Evolutionary conservation across 64 coral and sea anemone genomes (phyloP), one percentile per base, ranked within the genome.

Genomic region (Pocillopora damicornis): DNA sequence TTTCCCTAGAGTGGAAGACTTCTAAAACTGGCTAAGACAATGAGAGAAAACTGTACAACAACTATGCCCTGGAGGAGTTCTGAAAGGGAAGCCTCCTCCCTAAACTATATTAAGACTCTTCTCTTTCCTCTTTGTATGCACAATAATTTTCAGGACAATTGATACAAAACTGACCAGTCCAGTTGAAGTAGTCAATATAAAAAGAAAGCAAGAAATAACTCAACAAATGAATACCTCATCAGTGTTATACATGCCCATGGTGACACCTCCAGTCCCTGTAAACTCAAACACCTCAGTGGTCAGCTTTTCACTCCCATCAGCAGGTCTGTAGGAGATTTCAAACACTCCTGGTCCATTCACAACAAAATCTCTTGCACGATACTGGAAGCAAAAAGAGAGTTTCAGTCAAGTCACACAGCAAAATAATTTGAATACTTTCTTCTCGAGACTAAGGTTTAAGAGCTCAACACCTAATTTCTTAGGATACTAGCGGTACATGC

Each of bases 211-310:
- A 20, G 9, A 71, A 5, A 11, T 23, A n/a, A 71, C 22, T n/a
- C 67, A 25, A 11, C 22, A 23, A 56, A 20, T 18, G 2, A 42
- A 38, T 75, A 98, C 96, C 96, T 98, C 96, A 88, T 98, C 96
- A 76, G 96, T 98, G 69, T 98, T 98, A 75, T 98, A 98, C 96
- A 98, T 98, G 38, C 96, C 96, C 96, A 98, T 98, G 87, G 94
- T 95, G 1, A 98, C 96, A 57, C 96, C 96, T 80, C 96, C 96
- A 26, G 93, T 94, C 6, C 96, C 96, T 61, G 82, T 94, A 71
- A 98, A 98, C 64, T 98, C 96, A 88, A 95, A 98, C 63, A 98
- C 96, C 64, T 95, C 92, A 51, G 96, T 98, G 15, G 93, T 95
- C 13, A 95, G 83, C 45, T 94, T 98, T 9, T 90, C 93, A 76